phyloP scores from a whole-genome alignment of 2,888 invertebrate genomes.

The Rhimphoctona megacephalus region DNA sequence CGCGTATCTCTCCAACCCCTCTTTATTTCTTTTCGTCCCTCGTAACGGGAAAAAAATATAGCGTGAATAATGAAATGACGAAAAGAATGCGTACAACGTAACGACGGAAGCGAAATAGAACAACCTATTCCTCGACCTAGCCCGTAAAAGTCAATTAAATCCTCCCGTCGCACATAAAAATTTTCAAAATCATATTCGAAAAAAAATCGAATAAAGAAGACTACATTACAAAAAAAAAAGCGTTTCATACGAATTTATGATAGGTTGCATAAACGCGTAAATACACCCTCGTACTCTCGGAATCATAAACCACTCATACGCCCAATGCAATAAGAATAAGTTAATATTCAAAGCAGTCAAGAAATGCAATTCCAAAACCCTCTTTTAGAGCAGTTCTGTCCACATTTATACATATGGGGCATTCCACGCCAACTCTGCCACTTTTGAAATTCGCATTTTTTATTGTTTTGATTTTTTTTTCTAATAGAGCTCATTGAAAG shows the following conservation, averaged over 20 bases:
- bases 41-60: constrained; percentile 2
- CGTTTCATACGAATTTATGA: constrained; percentile 10
- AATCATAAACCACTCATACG: constrained; percentile 10
- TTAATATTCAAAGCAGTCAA: constrained; percentile 3
- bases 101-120: not conserved
- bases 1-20: constrained; percentile 19
- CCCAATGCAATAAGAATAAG: constrained; percentile 17
- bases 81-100: constrained; percentile 15
- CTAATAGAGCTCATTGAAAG: too few species aligned
- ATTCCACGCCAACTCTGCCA: too few species aligned
- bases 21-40: not conserved
- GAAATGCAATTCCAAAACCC: constrained; percentile 2
- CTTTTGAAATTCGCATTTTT: too few species aligned
- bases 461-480: too few species aligned
- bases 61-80: not conserved
- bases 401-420: not conserved
- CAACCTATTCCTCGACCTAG: constrained; percentile 15
- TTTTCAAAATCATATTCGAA: not conserved
- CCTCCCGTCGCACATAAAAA: not conserved
- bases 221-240: not conserved
- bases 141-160: constrained; percentile 45
- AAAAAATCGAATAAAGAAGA: not conserved
- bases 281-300: constrained; percentile 13
- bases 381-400: not conserved
- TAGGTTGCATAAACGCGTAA: constrained; percentile 14